Base-by-base conservation (phyloP, 2,113 vertebrate genomes). In the Charadrius vociferus region DNA sequence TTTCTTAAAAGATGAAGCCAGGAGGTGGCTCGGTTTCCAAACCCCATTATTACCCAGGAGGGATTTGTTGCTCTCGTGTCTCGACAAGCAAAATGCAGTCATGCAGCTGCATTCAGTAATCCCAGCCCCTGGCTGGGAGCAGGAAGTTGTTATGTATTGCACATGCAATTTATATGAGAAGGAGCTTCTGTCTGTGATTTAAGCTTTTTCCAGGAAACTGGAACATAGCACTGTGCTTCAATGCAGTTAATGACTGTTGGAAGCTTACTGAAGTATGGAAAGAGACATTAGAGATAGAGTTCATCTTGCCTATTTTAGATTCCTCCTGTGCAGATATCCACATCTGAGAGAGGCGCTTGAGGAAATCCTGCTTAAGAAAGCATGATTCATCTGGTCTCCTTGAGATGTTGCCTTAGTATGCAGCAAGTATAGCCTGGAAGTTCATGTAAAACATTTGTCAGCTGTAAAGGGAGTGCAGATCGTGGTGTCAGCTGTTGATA, bases 181-280 rank as follows among this genome's bases (percentile, higher is more conserved):
- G 37, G 52, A 81, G 53, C 45, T 93, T 90, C 90, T 88, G 47
- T 21, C 50, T 81, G 24, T 56, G 41, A 94, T 84, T 90, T 87
- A 92, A 90, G 84, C 52, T 21, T 87, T 93, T 90, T 87, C 73
- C 79, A 88, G 63, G 79, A 94, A 90, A 77, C 37, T 59, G 59
- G 61, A 43, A 58, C 53, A 22, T 22, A 27, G 17, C 58, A 52
- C 82, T 67, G 41, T 77, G 52, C 79, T 93, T 87, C 79, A 66
- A 81, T 81, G 63, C 41, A 67, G 30, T 37, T 90, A 72, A 68
- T 43, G 52, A 53, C n/a, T 63, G 41, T 62, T 88, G 79, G 74
- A 93, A 87, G 68, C 52, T 90, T 87, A 67, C 37, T 49, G 73
- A 81, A 90, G 41, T 43, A 84, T 58, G 86, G 58, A 53, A 86